phyloP scores from a whole-genome alignment of 2,797 vertebrate species.

The Chloroceryle amazona region DNA sequence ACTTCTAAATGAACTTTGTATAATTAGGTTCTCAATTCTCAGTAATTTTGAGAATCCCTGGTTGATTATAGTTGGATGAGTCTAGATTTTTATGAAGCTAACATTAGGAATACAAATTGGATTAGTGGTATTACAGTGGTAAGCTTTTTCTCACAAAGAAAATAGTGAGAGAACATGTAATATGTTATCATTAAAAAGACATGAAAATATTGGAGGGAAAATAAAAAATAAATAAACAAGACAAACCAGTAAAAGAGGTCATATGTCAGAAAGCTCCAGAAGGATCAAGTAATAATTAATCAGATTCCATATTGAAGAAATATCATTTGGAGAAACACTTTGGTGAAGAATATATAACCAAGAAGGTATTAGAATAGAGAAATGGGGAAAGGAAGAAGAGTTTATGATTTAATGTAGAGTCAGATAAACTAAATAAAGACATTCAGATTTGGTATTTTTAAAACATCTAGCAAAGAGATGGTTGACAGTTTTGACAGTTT shows the following conservation, averaged over 20 bases:
- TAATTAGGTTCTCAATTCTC: conserved; percentile 68
- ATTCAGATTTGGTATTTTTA: not conserved
- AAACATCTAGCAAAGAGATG: not conserved
- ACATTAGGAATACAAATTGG: conserved; percentile 58
- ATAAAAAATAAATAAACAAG: not conserved
- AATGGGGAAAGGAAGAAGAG: not conserved
- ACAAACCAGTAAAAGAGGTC: not conserved
- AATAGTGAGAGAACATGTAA: not conserved
- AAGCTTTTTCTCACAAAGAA: conserved; percentile 43
- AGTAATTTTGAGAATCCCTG: conserved; percentile 57
- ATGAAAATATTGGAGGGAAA: not conserved
- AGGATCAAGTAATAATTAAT: not conserved
- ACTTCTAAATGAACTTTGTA: conserved; percentile 57
- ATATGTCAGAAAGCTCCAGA: not conserved
- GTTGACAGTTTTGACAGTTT: not conserved
- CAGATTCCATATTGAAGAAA: not conserved
- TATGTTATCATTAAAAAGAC: not conserved
- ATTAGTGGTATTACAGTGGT: conserved; percentile 35
- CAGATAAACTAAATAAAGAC: not conserved
- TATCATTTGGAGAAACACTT: not conserved
- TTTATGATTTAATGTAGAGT: not conserved
- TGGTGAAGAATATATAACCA: not conserved
- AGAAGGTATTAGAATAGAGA: not conserved
- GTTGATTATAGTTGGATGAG: conserved; percentile 43
- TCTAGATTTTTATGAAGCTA: conserved; percentile 51